Conservation (phyloP, 2,797 vertebrate species). For the Smutsia temminckii region DNA sequence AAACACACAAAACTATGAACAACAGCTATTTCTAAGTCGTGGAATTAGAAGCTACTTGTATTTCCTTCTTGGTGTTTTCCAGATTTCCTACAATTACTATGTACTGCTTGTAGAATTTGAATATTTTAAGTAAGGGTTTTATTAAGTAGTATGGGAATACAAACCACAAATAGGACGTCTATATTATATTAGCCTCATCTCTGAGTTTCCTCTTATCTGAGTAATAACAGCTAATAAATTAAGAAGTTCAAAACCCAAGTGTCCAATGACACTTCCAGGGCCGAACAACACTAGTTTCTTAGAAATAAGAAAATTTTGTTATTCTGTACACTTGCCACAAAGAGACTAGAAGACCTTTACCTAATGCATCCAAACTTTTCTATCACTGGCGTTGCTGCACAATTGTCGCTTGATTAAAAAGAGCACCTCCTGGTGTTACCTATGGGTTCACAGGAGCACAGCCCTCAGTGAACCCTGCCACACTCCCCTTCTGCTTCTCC, state of each 20-base stretch:
- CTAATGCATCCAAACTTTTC: background rate
- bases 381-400: background rate
- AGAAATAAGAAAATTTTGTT: background rate
- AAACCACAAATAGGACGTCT: background rate
- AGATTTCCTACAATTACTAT: conserved; percentile 6
- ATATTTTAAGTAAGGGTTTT: background rate
- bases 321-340: background rate
- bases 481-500: background rate
- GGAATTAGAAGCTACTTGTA: background rate
- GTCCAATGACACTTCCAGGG: background rate
- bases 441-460: background rate
- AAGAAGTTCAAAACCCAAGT: conserved; percentile 14
- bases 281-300: background rate
- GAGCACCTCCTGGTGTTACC: background rate
- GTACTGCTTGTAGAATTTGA: background rate
- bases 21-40: background rate
- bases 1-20: background rate
- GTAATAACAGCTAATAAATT: background rate
- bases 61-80: conserved; percentile 19
- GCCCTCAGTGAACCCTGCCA: background rate
- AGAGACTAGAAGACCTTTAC: background rate
- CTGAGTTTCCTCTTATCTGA: background rate
- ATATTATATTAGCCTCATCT: background rate
- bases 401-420: background rate
- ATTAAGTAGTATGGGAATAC: background rate